phyloP scores from a whole-genome alignment of 2,113 vertebrate species.

The Malurus alboscapulatus region DNA sequence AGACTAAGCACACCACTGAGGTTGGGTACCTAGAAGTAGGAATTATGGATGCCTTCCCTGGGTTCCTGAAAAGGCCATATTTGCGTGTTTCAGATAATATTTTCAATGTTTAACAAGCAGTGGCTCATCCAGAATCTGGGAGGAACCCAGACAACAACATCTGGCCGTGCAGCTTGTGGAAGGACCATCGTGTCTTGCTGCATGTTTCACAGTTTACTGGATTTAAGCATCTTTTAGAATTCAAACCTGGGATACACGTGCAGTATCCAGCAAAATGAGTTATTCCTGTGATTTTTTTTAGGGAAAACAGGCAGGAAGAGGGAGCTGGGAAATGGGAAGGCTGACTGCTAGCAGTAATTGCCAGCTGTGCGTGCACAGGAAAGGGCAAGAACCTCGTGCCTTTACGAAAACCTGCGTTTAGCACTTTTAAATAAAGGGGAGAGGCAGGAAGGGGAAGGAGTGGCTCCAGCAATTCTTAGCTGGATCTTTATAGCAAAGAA shows the following conservation, averaged over 20 bases:
- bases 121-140: background rate
- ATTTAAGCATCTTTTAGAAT: background rate
- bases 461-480: slow-evolving; percentile 45
- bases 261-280: background rate
- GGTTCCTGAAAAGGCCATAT: background rate
- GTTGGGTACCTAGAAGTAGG: background rate
- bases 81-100: background rate
- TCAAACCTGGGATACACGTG: background rate
- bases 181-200: background rate
- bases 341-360: background rate
- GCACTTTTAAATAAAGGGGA: slow-evolving; percentile 8
- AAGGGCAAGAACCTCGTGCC: slow-evolving; percentile 3
- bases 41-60: background rate
- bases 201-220: background rate
- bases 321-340: background rate
- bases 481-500: slow-evolving; percentile 31
- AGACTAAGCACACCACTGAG: background rate
- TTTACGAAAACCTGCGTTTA: slow-evolving; percentile 28
- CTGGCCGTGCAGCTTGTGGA: background rate
- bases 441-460: slow-evolving; percentile 47
- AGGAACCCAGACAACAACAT: background rate
- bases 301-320: background rate
- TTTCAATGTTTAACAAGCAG: background rate
- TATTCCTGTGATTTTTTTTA: background rate
- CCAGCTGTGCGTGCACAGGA: background rate